Conservation (phyloP, 23 tunicate genomes). For the Corella eumyota region DNA sequence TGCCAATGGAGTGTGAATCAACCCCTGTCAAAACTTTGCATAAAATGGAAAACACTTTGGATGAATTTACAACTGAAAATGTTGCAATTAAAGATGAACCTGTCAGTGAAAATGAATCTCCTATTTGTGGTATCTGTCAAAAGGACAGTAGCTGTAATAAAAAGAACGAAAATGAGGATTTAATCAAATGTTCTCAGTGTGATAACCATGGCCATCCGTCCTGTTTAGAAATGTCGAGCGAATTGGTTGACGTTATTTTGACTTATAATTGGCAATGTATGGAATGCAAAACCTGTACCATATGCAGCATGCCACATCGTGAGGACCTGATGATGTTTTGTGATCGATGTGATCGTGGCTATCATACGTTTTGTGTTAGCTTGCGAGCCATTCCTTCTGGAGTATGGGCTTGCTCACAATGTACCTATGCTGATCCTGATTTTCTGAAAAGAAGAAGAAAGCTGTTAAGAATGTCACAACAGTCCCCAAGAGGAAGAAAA, state of each 20-base stretch:
- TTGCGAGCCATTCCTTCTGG: slow-evolving; percentile 88
- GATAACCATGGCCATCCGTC: slow-evolving; percentile 93
- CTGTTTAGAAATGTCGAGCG: slow-evolving; percentile 79
- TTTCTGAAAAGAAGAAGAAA: slow-evolving; percentile 49
- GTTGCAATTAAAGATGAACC: no score
- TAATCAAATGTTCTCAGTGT: slow-evolving; percentile 90
- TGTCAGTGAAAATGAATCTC: slow-evolving; percentile 5
- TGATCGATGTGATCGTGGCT: slow-evolving; percentile 95
- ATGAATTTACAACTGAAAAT: no score
- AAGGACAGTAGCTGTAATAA: slow-evolving; percentile 72
- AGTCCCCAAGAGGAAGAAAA: slow-evolving; percentile 28
- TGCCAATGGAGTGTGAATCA: no score
- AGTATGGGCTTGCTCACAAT: slow-evolving; percentile 84
- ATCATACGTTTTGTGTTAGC: slow-evolving; percentile 97
- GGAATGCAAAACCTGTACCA: slow-evolving; percentile 97
- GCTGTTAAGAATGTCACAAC: slow-evolving; percentile 11
- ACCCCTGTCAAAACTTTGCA: no score
- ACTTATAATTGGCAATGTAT: slow-evolving; percentile 97
- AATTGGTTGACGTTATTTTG: slow-evolving; percentile 65
- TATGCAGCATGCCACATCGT: slow-evolving; percentile 78
- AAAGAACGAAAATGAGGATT: slow-evolving; percentile 62
- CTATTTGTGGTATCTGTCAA: slow-evolving; percentile 66
- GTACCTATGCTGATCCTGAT: slow-evolving; percentile 76
- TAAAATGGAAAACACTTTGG: no score
- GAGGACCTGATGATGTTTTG: slow-evolving; percentile 99